phyloP scores from a whole-genome alignment of 2,797 vertebrate species.

The Squalus acanthias region DNA sequence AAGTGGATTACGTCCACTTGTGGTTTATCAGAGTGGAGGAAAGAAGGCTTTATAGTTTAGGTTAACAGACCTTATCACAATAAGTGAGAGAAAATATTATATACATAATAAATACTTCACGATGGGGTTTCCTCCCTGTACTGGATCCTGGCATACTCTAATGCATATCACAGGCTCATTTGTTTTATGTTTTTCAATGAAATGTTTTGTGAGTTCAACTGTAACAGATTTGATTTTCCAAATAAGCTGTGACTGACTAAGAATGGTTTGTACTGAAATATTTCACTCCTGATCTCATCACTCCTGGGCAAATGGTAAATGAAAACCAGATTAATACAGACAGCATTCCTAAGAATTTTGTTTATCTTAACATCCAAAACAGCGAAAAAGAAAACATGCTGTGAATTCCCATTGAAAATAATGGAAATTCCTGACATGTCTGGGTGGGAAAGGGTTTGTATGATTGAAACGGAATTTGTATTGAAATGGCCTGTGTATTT shows the following conservation, averaged over 20 bases:
- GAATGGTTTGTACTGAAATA: slow-evolving; percentile 4
- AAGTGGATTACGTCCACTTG: neutral
- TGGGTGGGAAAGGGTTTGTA: neutral
- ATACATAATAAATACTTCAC: neutral
- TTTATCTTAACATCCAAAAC: slow-evolving; percentile 31
- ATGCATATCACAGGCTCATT: neutral
- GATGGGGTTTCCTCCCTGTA: neutral
- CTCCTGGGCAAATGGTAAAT: slow-evolving; percentile 19
- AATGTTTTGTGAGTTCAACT: slow-evolving; percentile 7
- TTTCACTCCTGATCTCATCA: slow-evolving; percentile 29
- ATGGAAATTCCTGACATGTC: slow-evolving; percentile 22
- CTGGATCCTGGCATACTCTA: neutral
- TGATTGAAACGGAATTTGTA: neutral
- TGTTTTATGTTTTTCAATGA: neutral
- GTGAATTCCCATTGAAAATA: slow-evolving; percentile 34
- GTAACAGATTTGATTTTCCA: slow-evolving; percentile 21
- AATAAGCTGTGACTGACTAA: neutral
- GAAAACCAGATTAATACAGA: slow-evolving; percentile 25
- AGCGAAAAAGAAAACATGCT: slow-evolving; percentile 22
- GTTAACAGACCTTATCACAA: neutral
- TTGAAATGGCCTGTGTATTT: neutral
- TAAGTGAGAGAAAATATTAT: neutral
- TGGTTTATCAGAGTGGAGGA: neutral
- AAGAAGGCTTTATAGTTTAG: neutral
- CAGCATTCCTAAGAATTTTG: slow-evolving; percentile 2